Conservation (phyloP, 2,797 vertebrate species). For the Brachymystax lenok region DNA sequence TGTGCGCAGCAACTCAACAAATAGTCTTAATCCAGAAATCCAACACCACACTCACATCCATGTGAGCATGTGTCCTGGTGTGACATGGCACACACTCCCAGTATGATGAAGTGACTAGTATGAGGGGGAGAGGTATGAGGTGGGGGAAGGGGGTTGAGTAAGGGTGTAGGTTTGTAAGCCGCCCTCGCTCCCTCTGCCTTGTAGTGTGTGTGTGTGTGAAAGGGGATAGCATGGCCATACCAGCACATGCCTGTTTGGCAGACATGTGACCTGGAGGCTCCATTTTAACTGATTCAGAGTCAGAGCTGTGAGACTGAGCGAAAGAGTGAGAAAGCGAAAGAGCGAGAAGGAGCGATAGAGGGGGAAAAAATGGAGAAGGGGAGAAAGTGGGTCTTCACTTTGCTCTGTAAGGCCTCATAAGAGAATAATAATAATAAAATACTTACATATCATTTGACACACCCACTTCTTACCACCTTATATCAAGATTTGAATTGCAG, state of each 20-base stretch:
- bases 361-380: constrained; percentile 18
- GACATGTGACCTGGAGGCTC: constrained; percentile 77
- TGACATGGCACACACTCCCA: constrained; percentile 57
- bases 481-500: background rate
- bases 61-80: constrained; percentile 58
- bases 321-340: constrained; percentile 21
- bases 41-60: constrained; percentile 41
- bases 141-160: constrained; percentile 8
- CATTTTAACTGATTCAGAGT: constrained; percentile 75
- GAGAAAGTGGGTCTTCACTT: background rate
- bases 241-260: constrained; percentile 70
- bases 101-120: constrained; percentile 16
- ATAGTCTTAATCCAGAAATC: constrained; percentile 7
- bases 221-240: constrained; percentile 54
- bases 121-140: constrained; percentile 20
- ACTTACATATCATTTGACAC: background rate
- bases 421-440: background rate
- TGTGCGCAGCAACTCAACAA: background rate
- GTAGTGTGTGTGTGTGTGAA: constrained; percentile 25
- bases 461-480: background rate
- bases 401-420: background rate
- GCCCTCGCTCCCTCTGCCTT: constrained; percentile 14
- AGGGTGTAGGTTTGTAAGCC: constrained; percentile 21
- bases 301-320: constrained; percentile 28
- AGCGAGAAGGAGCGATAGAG: constrained; percentile 13